Conservation (phyloP, 2,888 invertebrate species). For the Seira ritae region DNA sequence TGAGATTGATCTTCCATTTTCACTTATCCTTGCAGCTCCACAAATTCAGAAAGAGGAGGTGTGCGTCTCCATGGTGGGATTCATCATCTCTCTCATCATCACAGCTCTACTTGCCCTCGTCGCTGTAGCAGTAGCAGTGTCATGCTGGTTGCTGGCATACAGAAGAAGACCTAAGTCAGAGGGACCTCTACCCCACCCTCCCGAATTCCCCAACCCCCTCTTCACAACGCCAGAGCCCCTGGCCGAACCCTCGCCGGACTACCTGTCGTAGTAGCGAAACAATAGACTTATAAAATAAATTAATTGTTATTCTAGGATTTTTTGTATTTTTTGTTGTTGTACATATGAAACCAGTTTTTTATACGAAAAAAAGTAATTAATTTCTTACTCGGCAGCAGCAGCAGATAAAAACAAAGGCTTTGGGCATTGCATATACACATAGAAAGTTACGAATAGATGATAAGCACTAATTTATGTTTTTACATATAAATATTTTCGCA, state of each 20-base stretch:
- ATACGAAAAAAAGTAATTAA: slow-evolving; percentile 20
- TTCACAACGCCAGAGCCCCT: slow-evolving; percentile 89
- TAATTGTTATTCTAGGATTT: slow-evolving; percentile 37
- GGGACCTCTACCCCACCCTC: slow-evolving; percentile 94
- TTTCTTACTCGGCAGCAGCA: neutral
- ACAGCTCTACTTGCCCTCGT: slow-evolving; percentile 94
- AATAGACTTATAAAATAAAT: slow-evolving; percentile 43
- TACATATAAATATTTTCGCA: too few species aligned
- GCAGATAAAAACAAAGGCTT: neutral
- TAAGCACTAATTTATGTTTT: too few species aligned
- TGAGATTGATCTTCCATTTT: neutral
- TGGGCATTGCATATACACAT: neutral
- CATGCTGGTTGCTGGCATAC: slow-evolving; percentile 97
- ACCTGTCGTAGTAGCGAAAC: slow-evolving; percentile 77
- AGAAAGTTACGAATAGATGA: too few species aligned
- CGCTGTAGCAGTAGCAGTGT: slow-evolving; percentile 95
- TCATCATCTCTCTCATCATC: slow-evolving; percentile 93
- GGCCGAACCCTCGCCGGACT: slow-evolving; percentile 89
- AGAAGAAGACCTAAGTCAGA: slow-evolving; percentile 89
- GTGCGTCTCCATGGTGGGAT: slow-evolving; percentile 94
- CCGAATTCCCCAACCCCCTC: slow-evolving; percentile 95
- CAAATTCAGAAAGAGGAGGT: slow-evolving; percentile 82
- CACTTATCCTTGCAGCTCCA: slow-evolving; percentile 60
- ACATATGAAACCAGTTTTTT: slow-evolving; percentile 25
- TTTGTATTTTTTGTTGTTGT: slow-evolving; percentile 38